A percentile compares a stretch with the other conserved stretches of the same genome.
Conservation (phyloP, 2,888 invertebrate genomes). For the Herminia tarsipennalis region DNA sequence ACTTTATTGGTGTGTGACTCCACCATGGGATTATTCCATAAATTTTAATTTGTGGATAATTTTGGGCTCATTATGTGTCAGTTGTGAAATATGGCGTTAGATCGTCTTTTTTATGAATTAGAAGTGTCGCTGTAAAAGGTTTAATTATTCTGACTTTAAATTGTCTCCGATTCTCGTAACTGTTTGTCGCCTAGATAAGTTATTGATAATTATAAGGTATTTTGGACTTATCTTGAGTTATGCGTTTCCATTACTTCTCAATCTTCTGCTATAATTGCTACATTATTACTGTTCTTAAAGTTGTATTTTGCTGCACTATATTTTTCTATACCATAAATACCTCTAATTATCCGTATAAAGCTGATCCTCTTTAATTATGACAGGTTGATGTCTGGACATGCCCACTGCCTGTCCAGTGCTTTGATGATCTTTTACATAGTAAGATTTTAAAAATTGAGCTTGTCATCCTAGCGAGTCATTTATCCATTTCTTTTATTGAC, state of each 20-base stretch:
- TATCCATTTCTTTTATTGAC: neutral
- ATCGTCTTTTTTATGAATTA: slow-evolving; percentile 12
- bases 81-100: slow-evolving; percentile 26
- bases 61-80: slow-evolving; percentile 43
- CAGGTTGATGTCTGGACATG: slow-evolving; percentile 57
- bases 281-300: neutral
- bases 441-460: slow-evolving; percentile 18
- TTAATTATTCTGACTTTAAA: slow-evolving; percentile 6
- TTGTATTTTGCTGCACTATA: slow-evolving; percentile 21
- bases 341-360: slow-evolving; percentile 57
- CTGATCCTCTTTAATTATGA: slow-evolving; percentile 62
- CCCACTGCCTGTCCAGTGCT: slow-evolving; percentile 41
- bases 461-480: neutral
- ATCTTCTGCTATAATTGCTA: neutral
- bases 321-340: slow-evolving; percentile 46
- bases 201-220: neutral
- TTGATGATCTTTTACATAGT: slow-evolving; percentile 24
- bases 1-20: slow-evolving; percentile 65
- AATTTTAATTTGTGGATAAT: slow-evolving; percentile 47
- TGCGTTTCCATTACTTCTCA: neutral
- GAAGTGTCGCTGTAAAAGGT: slow-evolving; percentile 10
- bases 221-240: neutral
- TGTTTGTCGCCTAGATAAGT: neutral
- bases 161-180: slow-evolving; percentile 1
- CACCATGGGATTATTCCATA: slow-evolving; percentile 62